Evolutionary conservation across 2,797 vertebrate genomes (phyloP), one percentile per base, ranked within the genome.

Genomic region (Pseudochaenichthys georgianus): DNA sequence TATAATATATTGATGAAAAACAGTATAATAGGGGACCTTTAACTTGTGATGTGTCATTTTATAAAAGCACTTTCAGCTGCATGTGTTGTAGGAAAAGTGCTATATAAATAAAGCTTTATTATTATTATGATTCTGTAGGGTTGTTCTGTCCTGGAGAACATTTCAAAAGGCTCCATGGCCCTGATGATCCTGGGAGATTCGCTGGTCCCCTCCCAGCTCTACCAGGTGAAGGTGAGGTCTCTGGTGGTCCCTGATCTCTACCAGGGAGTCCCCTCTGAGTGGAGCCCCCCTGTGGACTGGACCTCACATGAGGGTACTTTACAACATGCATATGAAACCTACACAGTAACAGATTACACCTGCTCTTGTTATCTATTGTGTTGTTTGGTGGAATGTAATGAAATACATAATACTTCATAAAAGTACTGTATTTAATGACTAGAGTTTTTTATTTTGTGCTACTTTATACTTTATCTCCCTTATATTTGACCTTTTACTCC

Each of bases 201-300:
- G 12, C 83, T 95, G 69, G 2, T 0, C 12, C 80, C 89, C 0
- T 87, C 80, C 43, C 84, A 91, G 65, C 1, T 0, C 0, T 93
- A 95, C 87, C 38, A 42, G 61, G 93, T 89, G 62, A 85, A 63
- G 75, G 90, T 95, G 47, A 84, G 94, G 83, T 74, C 93, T 0
- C 6, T 89, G 45, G 43, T 91, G 0, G 4, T 1, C 23, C 58
- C 58, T 1, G 64, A 1, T 0, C 0, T 0, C 0, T 88, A 58
- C 2, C 0, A 9, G 3, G 92, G 93, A 38, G 65, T 13, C 41
- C 93, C 94, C 0, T 95, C 95, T 1, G 78, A 94, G 9, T 95
- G 94, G 95, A 87, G 87, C 0, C 1, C 81, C 17, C 83, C 92
- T 13, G 70, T 28, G n/a, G 52, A 60, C 1, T 95, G 93, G 91